Percentiles rank a stretch among this genome's conserved stretches.
phyloP scores from a whole-genome alignment of 2,797 vertebrate species.

The Alca torda region DNA sequence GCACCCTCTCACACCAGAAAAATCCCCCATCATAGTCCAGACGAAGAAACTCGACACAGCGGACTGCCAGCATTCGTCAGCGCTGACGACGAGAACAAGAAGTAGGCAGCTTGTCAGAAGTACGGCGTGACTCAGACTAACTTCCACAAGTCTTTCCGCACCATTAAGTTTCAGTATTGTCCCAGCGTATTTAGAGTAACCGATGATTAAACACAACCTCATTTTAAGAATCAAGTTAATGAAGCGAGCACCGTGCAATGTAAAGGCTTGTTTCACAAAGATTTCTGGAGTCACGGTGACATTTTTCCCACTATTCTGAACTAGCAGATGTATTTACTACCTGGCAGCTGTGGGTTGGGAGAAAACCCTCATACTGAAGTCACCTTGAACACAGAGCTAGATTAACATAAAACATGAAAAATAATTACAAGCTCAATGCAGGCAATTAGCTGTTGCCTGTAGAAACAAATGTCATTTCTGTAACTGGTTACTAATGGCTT shows the following conservation, averaged over 20 bases:
- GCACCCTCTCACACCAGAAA: neutral
- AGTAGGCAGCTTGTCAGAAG: neutral
- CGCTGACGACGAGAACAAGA: neutral
- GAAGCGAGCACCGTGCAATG: accelerated
- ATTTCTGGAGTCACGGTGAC: neutral
- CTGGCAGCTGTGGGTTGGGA: neutral
- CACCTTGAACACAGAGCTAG: neutral
- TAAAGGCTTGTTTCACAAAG: neutral
- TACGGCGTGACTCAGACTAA: neutral
- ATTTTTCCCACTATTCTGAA: neutral
- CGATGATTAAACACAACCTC: conserved; percentile 18
- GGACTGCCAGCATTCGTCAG: neutral
- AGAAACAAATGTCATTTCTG: neutral
- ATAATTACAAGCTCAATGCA: neutral
- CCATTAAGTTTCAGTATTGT: neutral
- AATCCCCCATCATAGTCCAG: neutral
- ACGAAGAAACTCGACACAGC: neutral
- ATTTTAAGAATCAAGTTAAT: neutral
- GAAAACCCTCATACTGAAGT: neutral
- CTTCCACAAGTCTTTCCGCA: neutral
- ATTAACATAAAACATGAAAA: neutral
- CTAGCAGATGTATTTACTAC: neutral
- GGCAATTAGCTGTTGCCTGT: neutral
- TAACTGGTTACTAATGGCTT: neutral
- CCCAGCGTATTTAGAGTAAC: neutral